A percentile compares a stretch with the other conserved stretches of the same genome.
Evolutionary conservation across 2,797 vertebrate genomes (phyloP).

Genomic region (Sebastes ruberrimus): DNA sequence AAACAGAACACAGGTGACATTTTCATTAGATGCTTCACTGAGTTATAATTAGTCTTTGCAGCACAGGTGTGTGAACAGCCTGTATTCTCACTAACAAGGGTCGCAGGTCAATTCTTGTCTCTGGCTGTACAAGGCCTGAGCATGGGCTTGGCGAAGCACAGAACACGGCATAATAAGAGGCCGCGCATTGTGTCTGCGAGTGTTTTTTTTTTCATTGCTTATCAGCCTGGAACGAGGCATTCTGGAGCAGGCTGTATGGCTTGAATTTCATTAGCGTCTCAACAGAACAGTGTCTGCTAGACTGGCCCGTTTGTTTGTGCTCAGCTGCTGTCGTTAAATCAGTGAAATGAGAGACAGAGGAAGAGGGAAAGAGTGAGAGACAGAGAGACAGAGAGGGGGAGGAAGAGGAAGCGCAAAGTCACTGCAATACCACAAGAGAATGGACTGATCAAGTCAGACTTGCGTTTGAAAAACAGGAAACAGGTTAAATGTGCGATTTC

Average conservation of each 20-base stretch:
- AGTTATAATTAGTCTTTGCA: slow-evolving; percentile 51
- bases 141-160: slow-evolving; percentile 45
- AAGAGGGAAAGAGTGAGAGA: slow-evolving; percentile 18
- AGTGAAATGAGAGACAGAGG: slow-evolving; percentile 47
- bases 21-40: slow-evolving; percentile 57
- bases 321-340: slow-evolving; percentile 63
- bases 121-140: slow-evolving; percentile 40
- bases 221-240: slow-evolving; percentile 78
- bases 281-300: slow-evolving; percentile 71
- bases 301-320: slow-evolving; percentile 74
- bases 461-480: slow-evolving; percentile 52
- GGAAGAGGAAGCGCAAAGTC: slow-evolving; percentile 25
- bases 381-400: not conserved
- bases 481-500: slow-evolving; percentile 24
- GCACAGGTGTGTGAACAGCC: slow-evolving; percentile 71
- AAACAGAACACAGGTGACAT: slow-evolving; percentile 36
- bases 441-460: slow-evolving; percentile 14
- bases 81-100: slow-evolving; percentile 61
- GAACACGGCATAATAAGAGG: slow-evolving; percentile 55
- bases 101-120: slow-evolving; percentile 65
- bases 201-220: slow-evolving; percentile 56
- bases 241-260: slow-evolving; percentile 67
- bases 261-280: slow-evolving; percentile 81
- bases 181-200: slow-evolving; percentile 52
- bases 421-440: slow-evolving; percentile 8